These are phyloP conservation scores for Lacanobia wlatinum DNA, from an alignment of 2,888 invertebrate species.

Conservation along the genomic window DNA sequence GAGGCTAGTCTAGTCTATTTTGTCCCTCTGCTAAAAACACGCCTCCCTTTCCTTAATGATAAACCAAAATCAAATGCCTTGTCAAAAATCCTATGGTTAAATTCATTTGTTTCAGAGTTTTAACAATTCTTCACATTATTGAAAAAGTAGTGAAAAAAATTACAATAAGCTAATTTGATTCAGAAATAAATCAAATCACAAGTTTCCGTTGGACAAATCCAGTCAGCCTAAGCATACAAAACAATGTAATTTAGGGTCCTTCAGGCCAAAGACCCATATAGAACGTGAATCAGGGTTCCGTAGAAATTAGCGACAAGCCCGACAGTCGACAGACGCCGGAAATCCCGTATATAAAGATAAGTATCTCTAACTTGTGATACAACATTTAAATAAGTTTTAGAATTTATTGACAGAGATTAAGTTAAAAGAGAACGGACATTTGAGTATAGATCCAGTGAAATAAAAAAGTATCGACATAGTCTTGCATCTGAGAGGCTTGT, in stretches of 20 bases:
- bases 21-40: no score
- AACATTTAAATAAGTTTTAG: constrained; percentile 88
- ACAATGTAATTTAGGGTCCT: constrained; percentile 47
- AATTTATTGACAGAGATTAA: constrained; percentile 80
- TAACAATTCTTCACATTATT: no score
- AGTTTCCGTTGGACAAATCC: constrained; percentile 26
- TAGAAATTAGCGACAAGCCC: constrained; percentile 81
- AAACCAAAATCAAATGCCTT: no score
- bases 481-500: constrained; percentile 11
- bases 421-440: constrained; percentile 42
- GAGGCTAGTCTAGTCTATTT: no score
- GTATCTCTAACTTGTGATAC: constrained; percentile 84
- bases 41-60: no score
- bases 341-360: constrained; percentile 88
- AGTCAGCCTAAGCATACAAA: constrained; percentile 18
- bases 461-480: background rate
- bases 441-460: background rate
- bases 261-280: constrained; percentile 53
- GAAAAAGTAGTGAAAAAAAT: background rate
- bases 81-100: no score
- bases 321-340: constrained; percentile 82
- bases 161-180: background rate
- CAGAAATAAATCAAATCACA: constrained; percentile 11
- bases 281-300: constrained; percentile 75
- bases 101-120: no score